Percentiles rank a stretch among this genome's conserved stretches.
phyloP scores from a whole-genome alignment of 2,888 invertebrate species.

The Acanthococcus lagerstroemiae region DNA sequence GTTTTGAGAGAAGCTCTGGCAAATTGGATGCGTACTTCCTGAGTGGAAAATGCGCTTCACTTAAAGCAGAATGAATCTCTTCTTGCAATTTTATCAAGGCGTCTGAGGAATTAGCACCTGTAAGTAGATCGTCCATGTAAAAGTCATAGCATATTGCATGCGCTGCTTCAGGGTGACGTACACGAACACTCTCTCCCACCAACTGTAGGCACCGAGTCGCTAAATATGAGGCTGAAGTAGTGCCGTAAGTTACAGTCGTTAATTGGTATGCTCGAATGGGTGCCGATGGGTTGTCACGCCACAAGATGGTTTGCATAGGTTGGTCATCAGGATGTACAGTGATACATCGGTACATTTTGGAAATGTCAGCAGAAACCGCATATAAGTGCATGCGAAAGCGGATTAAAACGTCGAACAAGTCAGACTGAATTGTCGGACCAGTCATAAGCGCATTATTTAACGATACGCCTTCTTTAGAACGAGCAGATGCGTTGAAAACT shows the following conservation, averaged over 20 bases:
- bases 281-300: conserved; percentile 34
- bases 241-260: conserved; percentile 37
- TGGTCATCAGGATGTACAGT: conserved; percentile 31
- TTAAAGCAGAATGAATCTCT: conserved; percentile 29
- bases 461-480: conserved; percentile 34
- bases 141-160: conserved; percentile 29
- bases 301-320: conserved; percentile 36
- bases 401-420: conserved; percentile 26
- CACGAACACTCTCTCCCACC: conserved; percentile 27
- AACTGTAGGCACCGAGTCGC: conserved; percentile 33
- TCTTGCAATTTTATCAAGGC: conserved; percentile 27
- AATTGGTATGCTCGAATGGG: conserved; percentile 33
- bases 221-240: conserved; percentile 34
- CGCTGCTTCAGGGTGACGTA: conserved; percentile 30
- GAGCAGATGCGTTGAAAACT: conserved; percentile 36
- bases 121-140: conserved; percentile 36
- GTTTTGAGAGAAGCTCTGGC: neutral
- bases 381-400: conserved; percentile 24
- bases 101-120: conserved; percentile 24
- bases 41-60: conserved; percentile 29
- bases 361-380: conserved; percentile 36
- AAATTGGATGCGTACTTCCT: neutral
- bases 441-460: conserved; percentile 30
- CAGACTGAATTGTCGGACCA: conserved; percentile 32
- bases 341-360: conserved; percentile 38